A percentile compares a stretch with the other conserved stretches of the same genome.
phyloP scores from a whole-genome alignment of 2,888 invertebrate species.

The Rhodophaea formosa region DNA sequence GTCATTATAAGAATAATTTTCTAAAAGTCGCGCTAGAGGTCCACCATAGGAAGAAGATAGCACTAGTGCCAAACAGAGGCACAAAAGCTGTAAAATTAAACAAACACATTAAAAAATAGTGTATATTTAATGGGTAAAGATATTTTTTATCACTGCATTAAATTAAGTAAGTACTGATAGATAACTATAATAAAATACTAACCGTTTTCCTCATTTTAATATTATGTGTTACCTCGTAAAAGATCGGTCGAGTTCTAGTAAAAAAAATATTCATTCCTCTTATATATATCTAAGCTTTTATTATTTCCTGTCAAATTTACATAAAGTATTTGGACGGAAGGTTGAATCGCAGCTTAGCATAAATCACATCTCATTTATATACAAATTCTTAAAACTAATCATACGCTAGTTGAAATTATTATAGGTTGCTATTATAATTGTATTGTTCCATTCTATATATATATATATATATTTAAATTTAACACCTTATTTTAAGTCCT shows the following conservation, averaged over 20 bases:
- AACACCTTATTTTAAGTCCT: too few species aligned
- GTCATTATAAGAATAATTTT: conserved; percentile 5
- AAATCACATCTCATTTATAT: not conserved
- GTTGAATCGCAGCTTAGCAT: conserved; percentile 7
- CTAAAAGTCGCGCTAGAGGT: conserved; percentile 1
- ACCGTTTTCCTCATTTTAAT: conserved; percentile 1
- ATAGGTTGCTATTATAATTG: too few species aligned
- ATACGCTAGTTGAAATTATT: too few species aligned
- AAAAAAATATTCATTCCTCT: not conserved
- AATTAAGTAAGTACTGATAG: not conserved
- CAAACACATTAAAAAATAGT: not conserved
- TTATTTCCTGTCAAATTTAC: not conserved
- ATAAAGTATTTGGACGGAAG: not conserved
- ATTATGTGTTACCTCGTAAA: not conserved
- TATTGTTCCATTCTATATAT: too few species aligned
- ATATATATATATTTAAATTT: too few species aligned
- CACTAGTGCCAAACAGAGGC: not conserved
- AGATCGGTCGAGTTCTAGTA: not conserved
- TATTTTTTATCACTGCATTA: too few species aligned
- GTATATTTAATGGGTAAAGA: too few species aligned
- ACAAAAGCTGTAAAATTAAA: not conserved
- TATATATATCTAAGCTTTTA: not conserved
- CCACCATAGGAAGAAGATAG: not conserved
- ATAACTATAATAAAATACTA: not conserved
- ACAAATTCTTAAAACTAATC: not conserved